Evolutionary conservation across 2,888 invertebrate species (phyloP), one percentile per base, ranked within the genome.

Genomic region (Drosophila kokeensis): DNA sequence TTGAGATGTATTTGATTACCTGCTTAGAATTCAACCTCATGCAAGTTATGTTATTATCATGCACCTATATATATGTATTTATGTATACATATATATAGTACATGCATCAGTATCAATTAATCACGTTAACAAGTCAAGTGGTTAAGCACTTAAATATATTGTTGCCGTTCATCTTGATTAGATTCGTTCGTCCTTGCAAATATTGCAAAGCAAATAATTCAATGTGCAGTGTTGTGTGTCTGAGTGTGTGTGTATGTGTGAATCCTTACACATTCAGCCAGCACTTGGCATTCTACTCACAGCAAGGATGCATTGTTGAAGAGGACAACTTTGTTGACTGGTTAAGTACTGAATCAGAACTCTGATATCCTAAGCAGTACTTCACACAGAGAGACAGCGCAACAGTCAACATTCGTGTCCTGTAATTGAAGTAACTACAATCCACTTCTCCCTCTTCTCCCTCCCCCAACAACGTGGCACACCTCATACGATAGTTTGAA

Each of bases 261-360:
- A 54, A 67, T 66, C 6, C 48, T 29, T 36, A 38, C n/a, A 36
- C 30, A 65, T 48, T 48, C 53, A 65, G 24, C 24, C 21, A 18
- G 65, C 66, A 67, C 45, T 65, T 45, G 58, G 13, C 30, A 36
- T 29, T 24, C 53, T 45, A 65, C 66, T 66, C 40, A 40, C 34
- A 52, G 34, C 64, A 32, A 50, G 29, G 63, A 62, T 65, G 63
- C 64, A 50, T 38, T 45, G 21, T 63, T 27, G 38, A 38, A 15
- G 49, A n/a, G 64, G 29, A 4, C 36, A 38, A 15, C 30, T 36
- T 27, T 61, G 49, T 18, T 21, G 7, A n/a, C 21, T 50, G 38
- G 38, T 40, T 38, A 63, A 65, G 8, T 32, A 49, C 40, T 49
- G 49, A 50, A 65, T 13, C 65, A 27, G 32, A 5, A 15, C 13